phyloP scores from a whole-genome alignment of 1,140 invertebrate species.

The Heliconius congener region DNA sequence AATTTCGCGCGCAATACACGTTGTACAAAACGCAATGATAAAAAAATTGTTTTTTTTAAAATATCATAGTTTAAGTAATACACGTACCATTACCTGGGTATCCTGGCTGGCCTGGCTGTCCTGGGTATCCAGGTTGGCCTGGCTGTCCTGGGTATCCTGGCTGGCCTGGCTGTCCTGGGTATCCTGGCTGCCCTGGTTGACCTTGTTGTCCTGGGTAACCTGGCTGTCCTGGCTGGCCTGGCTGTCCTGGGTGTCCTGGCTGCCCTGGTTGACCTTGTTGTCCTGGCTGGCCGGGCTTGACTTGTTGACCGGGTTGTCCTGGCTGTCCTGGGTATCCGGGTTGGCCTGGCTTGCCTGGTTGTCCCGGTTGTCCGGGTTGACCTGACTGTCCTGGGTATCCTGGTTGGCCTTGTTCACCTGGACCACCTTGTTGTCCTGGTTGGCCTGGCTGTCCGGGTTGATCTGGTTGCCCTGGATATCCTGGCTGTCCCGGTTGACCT shows the following conservation, averaged over 20 bases:
- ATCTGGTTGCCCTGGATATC: constrained; percentile 30
- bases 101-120: not conserved
- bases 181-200: constrained; percentile 24
- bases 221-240: constrained; percentile 37
- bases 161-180: constrained; percentile 38
- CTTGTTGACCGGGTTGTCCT: constrained; percentile 31
- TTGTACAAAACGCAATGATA: not conserved
- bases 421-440: constrained; percentile 35
- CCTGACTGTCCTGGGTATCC: constrained; percentile 32
- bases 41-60: not conserved
- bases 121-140: constrained; percentile 14
- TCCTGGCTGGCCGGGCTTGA: constrained; percentile 37
- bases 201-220: constrained; percentile 35
- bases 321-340: too few species aligned
- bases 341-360: constrained; percentile 31
- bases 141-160: constrained; percentile 32
- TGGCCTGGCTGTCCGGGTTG: constrained; percentile 35
- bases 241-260: constrained; percentile 38
- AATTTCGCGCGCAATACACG: too few species aligned
- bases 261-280: constrained; percentile 28
- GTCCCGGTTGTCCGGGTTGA: constrained; percentile 30
- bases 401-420: constrained; percentile 42
- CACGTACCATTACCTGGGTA: constrained; percentile 24
- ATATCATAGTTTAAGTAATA: not conserved
- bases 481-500: constrained; percentile 37